Evolutionary conservation across 2,888 invertebrate species (phyloP).

Genomic region (Hypomecis atomaria): DNA sequence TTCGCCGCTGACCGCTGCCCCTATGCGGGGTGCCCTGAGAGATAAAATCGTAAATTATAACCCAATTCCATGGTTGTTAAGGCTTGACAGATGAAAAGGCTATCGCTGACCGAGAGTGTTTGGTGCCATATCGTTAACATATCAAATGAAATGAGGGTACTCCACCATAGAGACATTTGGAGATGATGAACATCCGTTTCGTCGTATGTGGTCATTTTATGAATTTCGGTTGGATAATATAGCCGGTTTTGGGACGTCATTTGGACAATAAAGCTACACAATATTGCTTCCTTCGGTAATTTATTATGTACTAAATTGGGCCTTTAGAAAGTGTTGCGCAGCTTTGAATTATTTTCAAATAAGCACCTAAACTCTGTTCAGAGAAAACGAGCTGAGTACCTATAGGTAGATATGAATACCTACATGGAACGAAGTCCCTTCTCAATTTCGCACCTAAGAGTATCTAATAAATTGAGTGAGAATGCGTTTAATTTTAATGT

Average conservation of each 20-base stretch:
- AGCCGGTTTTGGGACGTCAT: constrained; percentile 40
- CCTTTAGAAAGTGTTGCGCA: constrained; percentile 13
- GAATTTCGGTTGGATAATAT: constrained; percentile 41
- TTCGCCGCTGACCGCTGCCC: constrained; percentile 79
- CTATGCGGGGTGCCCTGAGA: constrained; percentile 75
- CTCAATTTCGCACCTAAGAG: too few species aligned
- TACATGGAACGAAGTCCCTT: too few species aligned
- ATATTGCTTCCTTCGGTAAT: constrained; percentile 18
- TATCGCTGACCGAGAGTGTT: constrained; percentile 67
- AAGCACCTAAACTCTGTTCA: too few species aligned
- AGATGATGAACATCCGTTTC: constrained; percentile 67
- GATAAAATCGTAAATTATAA: constrained; percentile 85
- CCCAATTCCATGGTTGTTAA: constrained; percentile 83
- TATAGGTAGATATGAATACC: too few species aligned
- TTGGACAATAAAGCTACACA: constrained; percentile 40
- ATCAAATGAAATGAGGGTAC: constrained; percentile 75
- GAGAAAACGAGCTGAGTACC: too few species aligned
- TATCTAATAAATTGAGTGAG: too few species aligned
- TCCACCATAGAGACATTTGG: constrained; percentile 67
- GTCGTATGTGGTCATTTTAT: constrained; percentile 54
- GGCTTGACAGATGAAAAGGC: constrained; percentile 84
- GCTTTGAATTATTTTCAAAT: neutral
- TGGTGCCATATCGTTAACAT: constrained; percentile 77
- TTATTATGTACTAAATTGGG: constrained; percentile 22
- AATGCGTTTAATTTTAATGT: too few species aligned